Evolutionary conservation across 2,797 vertebrate species (phyloP).

Genomic region (Cyclura pinguis): DNA sequence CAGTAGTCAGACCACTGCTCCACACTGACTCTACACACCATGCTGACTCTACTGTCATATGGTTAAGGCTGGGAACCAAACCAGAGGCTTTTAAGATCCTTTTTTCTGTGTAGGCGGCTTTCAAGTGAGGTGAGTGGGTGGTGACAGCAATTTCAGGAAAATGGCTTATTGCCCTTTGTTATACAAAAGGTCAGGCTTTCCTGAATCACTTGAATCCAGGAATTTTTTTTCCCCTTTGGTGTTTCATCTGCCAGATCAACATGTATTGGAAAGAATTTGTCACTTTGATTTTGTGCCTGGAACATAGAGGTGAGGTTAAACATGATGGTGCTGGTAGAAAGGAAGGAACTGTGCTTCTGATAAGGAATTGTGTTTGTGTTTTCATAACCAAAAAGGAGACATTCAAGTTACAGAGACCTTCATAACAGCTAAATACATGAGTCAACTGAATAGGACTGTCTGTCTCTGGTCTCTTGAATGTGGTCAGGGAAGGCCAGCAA

Average conservation of each 20-base stretch:
- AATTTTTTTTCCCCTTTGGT: not conserved
- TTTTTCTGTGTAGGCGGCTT: not conserved
- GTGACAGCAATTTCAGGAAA: not conserved
- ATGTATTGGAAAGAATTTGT: slow-evolving; percentile 16
- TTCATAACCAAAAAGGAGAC: not conserved
- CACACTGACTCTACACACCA: too few relatives aligned
- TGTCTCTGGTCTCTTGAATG: not conserved
- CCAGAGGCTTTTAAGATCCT: not conserved
- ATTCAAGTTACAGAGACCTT: not conserved
- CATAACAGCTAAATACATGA: not conserved
- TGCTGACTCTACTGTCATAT: not conserved
- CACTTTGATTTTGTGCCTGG: slow-evolving; percentile 33
- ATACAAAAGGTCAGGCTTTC: slow-evolving; percentile 16
- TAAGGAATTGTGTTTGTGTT: not conserved
- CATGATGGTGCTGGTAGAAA: not conserved
- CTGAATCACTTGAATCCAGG: slow-evolving; percentile 42
- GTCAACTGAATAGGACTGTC: not conserved
- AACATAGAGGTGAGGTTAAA: not conserved
- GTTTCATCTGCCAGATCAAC: slow-evolving; percentile 33
- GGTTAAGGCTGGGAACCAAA: not conserved
- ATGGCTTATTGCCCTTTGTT: slow-evolving; percentile 15
- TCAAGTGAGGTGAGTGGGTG: not conserved
- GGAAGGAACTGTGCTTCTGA: slow-evolving; percentile 1
- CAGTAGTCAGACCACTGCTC: too few relatives aligned
- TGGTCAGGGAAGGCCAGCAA: not conserved